Percentiles rank a stretch among this genome's conserved stretches.
Evolutionary conservation across 2,888 invertebrate species (phyloP).

Genomic region (Dysmachus trigonus): DNA sequence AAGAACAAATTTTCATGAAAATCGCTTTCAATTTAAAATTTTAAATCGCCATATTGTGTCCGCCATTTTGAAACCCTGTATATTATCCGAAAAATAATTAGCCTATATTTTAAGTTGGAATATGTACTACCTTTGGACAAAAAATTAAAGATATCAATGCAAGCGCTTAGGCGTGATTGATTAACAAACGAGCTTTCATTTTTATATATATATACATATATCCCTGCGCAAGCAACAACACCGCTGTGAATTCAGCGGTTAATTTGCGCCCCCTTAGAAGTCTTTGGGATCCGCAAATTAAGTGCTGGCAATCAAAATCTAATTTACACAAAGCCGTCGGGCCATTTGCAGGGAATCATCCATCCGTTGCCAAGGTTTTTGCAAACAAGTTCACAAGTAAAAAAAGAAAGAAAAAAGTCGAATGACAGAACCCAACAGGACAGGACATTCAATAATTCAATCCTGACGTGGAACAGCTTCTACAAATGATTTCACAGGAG

Average conservation of each 20-base stretch:
- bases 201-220: too few species aligned
- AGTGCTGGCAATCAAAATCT: conserved; percentile 28
- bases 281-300: conserved; percentile 12
- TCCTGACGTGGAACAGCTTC: conserved; percentile 36
- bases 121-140: too few species aligned
- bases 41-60: too few species aligned
- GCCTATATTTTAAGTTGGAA: too few species aligned
- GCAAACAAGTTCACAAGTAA: conserved; percentile 32
- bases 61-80: too few species aligned
- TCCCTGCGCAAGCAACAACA: neutral
- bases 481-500: conserved; percentile 30
- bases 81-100: too few species aligned
- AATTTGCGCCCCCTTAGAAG: conserved; percentile 18
- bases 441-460: conserved; percentile 37
- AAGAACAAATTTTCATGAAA: too few species aligned
- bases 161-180: too few species aligned
- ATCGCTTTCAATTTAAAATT: too few species aligned
- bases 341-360: conserved; percentile 30
- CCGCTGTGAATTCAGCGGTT: neutral
- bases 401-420: neutral
- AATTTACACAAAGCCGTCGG: conserved; percentile 33
- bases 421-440: neutral
- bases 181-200: too few species aligned
- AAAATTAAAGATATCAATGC: too few species aligned
- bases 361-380: neutral